Conservation (phyloP, 2,797 vertebrate genomes). For the Eulemur rubriventer region DNA sequence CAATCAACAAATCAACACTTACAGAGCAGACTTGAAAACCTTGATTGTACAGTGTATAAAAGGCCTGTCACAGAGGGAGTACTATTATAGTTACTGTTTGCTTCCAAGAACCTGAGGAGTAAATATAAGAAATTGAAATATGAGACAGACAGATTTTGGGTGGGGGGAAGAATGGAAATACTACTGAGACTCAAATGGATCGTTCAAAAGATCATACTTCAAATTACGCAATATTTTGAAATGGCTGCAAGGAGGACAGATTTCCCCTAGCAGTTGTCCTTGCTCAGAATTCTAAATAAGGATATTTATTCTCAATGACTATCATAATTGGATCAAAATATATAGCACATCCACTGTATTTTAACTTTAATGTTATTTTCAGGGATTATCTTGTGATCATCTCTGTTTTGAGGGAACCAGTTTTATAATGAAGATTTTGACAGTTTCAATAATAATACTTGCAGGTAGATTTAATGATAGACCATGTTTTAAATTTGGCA, state of each 20-base stretch:
- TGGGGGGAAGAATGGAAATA: slow-evolving; percentile 29
- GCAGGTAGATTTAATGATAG: background rate
- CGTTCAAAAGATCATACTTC: slow-evolving; percentile 75
- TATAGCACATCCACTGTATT: background rate
- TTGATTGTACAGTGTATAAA: slow-evolving; percentile 65
- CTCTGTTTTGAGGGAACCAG: background rate
- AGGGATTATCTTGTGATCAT: background rate
- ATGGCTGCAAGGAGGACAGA: slow-evolving; percentile 52
- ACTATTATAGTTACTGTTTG: slow-evolving; percentile 63
- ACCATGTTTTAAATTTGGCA: background rate
- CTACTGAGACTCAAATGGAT: slow-evolving; percentile 72
- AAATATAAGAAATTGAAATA: slow-evolving; percentile 82
- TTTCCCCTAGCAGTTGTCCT: slow-evolving; percentile 41
- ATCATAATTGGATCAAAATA: background rate
- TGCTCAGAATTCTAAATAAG: slow-evolving; percentile 38
- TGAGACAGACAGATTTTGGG: slow-evolving; percentile 62
- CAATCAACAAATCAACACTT: slow-evolving; percentile 78
- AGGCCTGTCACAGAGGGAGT: slow-evolving; percentile 55
- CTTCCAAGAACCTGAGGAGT: slow-evolving; percentile 76
- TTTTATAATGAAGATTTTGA: background rate
- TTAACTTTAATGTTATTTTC: background rate
- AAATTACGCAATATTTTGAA: slow-evolving; percentile 69
- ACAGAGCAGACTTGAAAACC: slow-evolving; percentile 69
- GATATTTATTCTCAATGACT: slow-evolving; percentile 17
- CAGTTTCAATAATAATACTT: background rate